Conservation (phyloP, 2,888 invertebrate species). For the Mythimna loreyi region DNA sequence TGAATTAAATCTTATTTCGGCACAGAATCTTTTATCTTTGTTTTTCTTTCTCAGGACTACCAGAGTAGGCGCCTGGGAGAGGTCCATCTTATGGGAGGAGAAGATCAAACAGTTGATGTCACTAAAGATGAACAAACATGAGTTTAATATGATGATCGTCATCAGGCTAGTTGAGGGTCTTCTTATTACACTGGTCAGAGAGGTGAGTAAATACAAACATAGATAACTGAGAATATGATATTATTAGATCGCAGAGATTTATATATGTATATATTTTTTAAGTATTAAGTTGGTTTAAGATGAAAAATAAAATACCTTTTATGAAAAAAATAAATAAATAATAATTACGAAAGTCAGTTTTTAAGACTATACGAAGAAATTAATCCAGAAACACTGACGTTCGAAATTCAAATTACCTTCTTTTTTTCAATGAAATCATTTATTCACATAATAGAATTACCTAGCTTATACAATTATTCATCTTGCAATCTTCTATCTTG, state of each 20-base stretch:
- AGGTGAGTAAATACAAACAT: slow-evolving; percentile 68
- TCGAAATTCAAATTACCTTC: too few relatives aligned
- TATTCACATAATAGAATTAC: too few relatives aligned
- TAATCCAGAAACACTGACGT: too few relatives aligned
- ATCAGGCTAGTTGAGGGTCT: slow-evolving; percentile 90
- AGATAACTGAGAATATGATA: neutral
- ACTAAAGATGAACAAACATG: slow-evolving; percentile 69
- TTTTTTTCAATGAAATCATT: too few relatives aligned
- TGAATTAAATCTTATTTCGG: neutral
- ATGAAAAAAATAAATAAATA: too few relatives aligned
- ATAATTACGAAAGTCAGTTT: too few relatives aligned
- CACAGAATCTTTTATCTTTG: neutral
- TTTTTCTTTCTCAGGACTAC: slow-evolving; percentile 85
- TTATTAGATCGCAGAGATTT: neutral
- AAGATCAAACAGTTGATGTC: slow-evolving; percentile 77
- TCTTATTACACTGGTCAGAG: slow-evolving; percentile 86
- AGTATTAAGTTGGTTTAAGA: too few relatives aligned
- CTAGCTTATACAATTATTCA: too few relatives aligned
- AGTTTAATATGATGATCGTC: slow-evolving; percentile 83
- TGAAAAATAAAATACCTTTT: too few relatives aligned
- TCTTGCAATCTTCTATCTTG: too few relatives aligned
- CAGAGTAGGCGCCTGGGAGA: slow-evolving; percentile 91
- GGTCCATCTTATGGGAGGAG: slow-evolving; percentile 88
- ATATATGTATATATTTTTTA: too few relatives aligned
- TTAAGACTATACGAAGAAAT: too few relatives aligned